phyloP scores from a whole-genome alignment of 2,113 vertebrate species.

The Ptychochromis oligacanthus region DNA sequence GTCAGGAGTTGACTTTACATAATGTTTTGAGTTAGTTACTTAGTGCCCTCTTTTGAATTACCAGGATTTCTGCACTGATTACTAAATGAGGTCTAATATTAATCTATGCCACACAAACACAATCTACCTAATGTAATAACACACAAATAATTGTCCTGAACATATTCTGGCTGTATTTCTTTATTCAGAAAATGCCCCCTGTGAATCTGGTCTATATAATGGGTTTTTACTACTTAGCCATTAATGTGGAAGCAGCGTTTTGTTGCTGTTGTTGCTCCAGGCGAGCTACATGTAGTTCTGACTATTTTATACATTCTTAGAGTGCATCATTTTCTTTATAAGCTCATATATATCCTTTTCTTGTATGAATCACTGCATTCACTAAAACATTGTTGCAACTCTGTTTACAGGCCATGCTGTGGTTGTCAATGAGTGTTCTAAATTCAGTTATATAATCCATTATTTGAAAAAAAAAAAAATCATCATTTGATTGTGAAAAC shows the following conservation, averaged over 20 bases:
- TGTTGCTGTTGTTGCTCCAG: neutral
- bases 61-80: neutral
- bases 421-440: accelerated
- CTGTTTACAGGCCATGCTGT: neutral
- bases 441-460: neutral
- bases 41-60: neutral
- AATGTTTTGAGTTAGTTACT: neutral
- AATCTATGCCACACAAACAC: neutral
- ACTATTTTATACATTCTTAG: neutral
- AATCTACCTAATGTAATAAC: neutral
- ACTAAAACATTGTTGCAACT: neutral
- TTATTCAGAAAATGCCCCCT: neutral
- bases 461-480: too few relatives aligned
- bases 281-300: neutral
- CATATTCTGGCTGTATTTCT: neutral
- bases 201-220: neutral
- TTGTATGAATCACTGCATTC: neutral
- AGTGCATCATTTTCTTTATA: neutral
- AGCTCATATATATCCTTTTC: neutral
- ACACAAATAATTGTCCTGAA: neutral
- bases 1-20: neutral
- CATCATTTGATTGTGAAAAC: too few relatives aligned
- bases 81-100: too few relatives aligned
- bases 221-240: neutral
- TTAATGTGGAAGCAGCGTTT: neutral